Evolutionary conservation across 2,113 vertebrate genomes (phyloP).

Genomic region (Psilopsiagon aymara): DNA sequence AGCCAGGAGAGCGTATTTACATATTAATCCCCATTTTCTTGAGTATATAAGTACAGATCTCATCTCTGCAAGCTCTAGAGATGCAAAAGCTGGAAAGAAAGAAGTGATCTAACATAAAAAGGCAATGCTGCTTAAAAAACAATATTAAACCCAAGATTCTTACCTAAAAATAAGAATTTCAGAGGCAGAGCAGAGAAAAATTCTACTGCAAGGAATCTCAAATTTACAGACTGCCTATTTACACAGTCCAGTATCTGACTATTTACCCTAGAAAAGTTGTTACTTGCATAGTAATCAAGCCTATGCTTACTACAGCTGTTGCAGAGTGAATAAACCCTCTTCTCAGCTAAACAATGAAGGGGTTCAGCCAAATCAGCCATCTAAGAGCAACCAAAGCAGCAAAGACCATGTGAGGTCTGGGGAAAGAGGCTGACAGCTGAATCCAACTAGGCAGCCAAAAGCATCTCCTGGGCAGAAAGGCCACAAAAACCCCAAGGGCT

Average conservation of each 20-base stretch:
- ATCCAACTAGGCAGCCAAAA: background rate
- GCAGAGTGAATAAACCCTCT: constrained; percentile 48
- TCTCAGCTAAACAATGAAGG: constrained; percentile 17
- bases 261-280: constrained; percentile 54
- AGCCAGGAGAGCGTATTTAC: background rate
- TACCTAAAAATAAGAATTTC: background rate
- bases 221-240: constrained; percentile 32
- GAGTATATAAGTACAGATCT: background rate
- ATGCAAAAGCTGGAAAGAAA: background rate
- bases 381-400: background rate
- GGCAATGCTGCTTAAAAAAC: background rate
- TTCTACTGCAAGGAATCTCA: background rate
- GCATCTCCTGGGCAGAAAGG: background rate
- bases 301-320: constrained; percentile 41
- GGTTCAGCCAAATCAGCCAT: background rate
- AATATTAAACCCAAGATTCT: background rate
- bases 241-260: background rate
- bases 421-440: background rate
- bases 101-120: background rate
- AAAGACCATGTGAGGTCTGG: background rate
- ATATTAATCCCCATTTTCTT: background rate
- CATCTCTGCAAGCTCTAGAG: background rate
- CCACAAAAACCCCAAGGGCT: background rate
- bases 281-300: constrained; percentile 66
- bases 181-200: background rate